These are phyloP conservation scores for Trididemnum clinides DNA, from an alignment of 23 tunicate species.

Conservation along the genomic window DNA sequence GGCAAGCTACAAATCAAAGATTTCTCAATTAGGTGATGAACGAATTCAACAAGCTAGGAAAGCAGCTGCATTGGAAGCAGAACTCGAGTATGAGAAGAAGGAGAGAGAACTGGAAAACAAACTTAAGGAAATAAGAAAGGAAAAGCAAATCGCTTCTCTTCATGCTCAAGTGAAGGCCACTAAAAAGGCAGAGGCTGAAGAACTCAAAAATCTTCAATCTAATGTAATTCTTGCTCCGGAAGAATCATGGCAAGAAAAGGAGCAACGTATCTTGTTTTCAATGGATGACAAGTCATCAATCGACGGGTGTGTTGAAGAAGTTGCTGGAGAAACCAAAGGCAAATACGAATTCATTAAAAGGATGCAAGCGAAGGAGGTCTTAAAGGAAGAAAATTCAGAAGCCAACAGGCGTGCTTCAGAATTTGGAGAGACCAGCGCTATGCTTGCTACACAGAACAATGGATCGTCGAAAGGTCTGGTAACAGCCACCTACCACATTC, in stretches of 20 bases:
- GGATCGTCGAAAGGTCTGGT: no score
- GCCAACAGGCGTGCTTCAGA: no score
- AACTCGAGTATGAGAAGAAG: background rate
- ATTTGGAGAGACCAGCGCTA: no score
- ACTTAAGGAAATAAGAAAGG: background rate
- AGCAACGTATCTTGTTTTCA: background rate
- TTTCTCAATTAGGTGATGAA: background rate
- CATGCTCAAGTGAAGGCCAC: background rate
- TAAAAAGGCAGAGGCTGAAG: background rate
- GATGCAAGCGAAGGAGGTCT: no score
- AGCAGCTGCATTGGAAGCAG: background rate
- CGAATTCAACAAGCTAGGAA: background rate
- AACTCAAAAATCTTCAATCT: background rate
- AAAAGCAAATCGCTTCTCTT: background rate
- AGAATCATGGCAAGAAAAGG: background rate
- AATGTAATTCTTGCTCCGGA: background rate
- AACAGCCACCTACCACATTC: conserved; percentile 9
- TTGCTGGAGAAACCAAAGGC: no score
- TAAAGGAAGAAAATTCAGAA: no score
- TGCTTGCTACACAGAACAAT: no score
- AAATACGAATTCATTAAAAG: no score
- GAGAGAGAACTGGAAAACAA: background rate
- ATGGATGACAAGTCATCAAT: no score
- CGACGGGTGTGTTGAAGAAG: no score
- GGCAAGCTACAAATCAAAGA: background rate